Evolutionary conservation across 2,113 vertebrate genomes (phyloP), one percentile per base, ranked within the genome.

Genomic region (Paramisgurnus dabryanus): DNA sequence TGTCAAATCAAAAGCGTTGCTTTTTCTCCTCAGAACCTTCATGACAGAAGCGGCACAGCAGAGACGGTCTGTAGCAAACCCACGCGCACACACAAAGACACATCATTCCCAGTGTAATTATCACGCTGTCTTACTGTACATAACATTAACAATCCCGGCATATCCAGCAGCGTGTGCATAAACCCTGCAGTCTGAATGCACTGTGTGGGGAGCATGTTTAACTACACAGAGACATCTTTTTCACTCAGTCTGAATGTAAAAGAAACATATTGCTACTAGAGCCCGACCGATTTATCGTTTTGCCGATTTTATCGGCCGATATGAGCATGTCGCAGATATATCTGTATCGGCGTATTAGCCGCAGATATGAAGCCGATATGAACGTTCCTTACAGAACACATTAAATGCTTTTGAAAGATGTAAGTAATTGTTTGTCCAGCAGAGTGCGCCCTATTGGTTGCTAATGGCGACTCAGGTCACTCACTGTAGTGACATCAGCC

Each of bases 141-240:
- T 43, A 76, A 65, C 67, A 67, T 67, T 75, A 81, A 81, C 66
- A 64, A 73, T 57, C 77, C 67, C 64, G 41, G 27, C 5, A 5
- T 61, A 78, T 17, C 79, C 27, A 27, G 18, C 61, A 64, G 22
- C 13, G 22, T 60, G 7, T 49, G 43, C 45, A 63, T 47, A 76
- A 76, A 64, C 60, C 73, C 71, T 50, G 70, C 63, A 80, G 69
- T 80, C 70, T 58, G 69, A 63, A 74, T 45, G 22, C 57, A 63
- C 57, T 47, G 41, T 47, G 58, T 61, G 18, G 58, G 57, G 55
- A 71, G 50, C 69, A n/a, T 50, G 49, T 71, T 71, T 34, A 71
- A 71, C 69, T 40, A 8, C 40, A 71, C 50, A 5, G 15, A 15
- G 50, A 34, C 50, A 72, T 72, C 39, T 57, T 41, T 72, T 72